Evolutionary conservation across 1,140 invertebrate genomes (phyloP).

Genomic region (Drosophila virilis): DNA sequence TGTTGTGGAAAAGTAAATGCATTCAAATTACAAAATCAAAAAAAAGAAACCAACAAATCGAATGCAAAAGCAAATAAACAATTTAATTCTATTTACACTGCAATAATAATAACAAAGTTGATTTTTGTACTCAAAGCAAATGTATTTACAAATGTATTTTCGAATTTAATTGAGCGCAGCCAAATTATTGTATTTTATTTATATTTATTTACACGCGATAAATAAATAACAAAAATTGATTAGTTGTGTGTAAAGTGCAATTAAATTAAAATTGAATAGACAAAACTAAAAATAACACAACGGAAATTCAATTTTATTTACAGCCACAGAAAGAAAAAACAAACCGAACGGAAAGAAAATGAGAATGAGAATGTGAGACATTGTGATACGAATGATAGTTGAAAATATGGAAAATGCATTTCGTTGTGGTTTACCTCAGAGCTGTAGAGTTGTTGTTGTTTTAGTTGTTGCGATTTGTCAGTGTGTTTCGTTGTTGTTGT

Average conservation of each 20-base stretch:
- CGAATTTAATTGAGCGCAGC: constrained; percentile 22
- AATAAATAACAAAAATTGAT: constrained; percentile 2
- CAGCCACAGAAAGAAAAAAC: constrained; percentile 18
- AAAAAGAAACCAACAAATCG: constrained; percentile 20
- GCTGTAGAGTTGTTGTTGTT: constrained; percentile 66
- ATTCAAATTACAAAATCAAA: constrained; percentile 18
- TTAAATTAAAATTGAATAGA: background rate
- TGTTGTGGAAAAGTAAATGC: constrained; percentile 7
- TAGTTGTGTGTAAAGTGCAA: background rate
- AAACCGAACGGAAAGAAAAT: constrained; percentile 20
- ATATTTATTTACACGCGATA: constrained; percentile 2
- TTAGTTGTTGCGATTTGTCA: constrained; percentile 35
- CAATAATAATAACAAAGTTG: background rate
- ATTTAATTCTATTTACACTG: constrained; percentile 17
- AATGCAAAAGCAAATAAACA: constrained; percentile 21
- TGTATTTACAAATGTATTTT: constrained; percentile 20
- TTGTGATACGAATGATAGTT: constrained; percentile 40
- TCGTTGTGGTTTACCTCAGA: constrained; percentile 82
- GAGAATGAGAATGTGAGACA: constrained; percentile 62
- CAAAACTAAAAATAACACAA: constrained; percentile 11
- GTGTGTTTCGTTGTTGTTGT: constrained; percentile 49
- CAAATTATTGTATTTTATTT: constrained; percentile 1
- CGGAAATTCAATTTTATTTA: constrained; percentile 19
- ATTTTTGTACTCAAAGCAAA: constrained; percentile 1
- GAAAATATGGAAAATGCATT: constrained; percentile 69